Evolutionary conservation across 2,797 vertebrate genomes (phyloP).

Genomic region (Bradypodion ventrale): DNA sequence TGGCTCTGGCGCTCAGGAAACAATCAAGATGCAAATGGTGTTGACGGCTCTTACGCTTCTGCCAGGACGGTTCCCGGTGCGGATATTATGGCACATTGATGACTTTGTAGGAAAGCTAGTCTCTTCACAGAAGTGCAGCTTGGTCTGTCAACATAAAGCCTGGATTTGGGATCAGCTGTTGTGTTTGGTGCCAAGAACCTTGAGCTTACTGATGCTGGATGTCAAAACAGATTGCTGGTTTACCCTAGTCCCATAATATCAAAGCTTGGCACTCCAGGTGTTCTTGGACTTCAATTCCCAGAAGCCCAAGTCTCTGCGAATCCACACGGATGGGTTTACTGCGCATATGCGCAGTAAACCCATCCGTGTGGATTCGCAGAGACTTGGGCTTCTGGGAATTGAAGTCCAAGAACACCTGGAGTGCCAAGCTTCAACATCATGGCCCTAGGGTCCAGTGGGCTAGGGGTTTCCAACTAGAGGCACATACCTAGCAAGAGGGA

Average conservation of each 20-base stretch:
- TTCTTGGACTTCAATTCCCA: too few species aligned
- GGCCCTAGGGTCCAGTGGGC: not conserved
- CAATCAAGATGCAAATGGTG: slow-evolving; percentile 58
- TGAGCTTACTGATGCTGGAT: not conserved
- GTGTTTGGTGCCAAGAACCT: not conserved
- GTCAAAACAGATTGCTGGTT: too few species aligned
- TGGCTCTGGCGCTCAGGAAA: slow-evolving; percentile 46
- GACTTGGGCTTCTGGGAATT: too few species aligned
- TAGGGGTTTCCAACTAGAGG: not conserved
- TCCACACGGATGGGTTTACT: too few species aligned
- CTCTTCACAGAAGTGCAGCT: not conserved
- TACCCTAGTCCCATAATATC: too few species aligned
- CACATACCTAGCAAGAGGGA: too few species aligned
- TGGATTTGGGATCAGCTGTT: not conserved
- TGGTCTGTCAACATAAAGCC: not conserved
- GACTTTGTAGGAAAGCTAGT: slow-evolving; percentile 15
- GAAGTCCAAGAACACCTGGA: too few species aligned
- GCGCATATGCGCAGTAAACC: too few species aligned
- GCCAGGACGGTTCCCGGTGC: slow-evolving; percentile 1
- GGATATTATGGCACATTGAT: slow-evolving; percentile 33
- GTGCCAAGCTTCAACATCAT: too few species aligned
- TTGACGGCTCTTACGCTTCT: slow-evolving; percentile 28
- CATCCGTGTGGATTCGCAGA: too few species aligned
- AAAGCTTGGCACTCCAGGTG: too few species aligned
- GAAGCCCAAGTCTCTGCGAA: too few species aligned